A percentile compares a stretch with the other conserved stretches of the same genome.
Conservation (phyloP, 2,888 invertebrate species). For the Drosophila borborema region DNA sequence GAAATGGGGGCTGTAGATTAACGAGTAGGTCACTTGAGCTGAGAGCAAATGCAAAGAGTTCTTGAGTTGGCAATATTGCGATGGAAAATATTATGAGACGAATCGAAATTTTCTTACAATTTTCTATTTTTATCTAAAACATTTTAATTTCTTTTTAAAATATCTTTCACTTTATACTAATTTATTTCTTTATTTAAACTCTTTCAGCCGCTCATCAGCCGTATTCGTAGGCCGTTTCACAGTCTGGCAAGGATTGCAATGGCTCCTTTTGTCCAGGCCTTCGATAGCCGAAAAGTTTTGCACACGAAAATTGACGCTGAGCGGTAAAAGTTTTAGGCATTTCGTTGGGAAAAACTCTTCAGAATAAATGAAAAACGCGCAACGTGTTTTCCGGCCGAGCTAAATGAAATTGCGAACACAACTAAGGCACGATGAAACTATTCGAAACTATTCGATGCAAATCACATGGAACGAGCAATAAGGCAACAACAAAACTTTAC, state of each 20-base stretch:
- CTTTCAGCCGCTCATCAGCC: constrained; percentile 47
- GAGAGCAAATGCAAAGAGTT: background rate
- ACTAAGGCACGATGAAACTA: constrained; percentile 30
- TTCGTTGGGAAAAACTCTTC: constrained; percentile 49
- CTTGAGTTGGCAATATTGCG: background rate
- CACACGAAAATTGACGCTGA: constrained; percentile 37
- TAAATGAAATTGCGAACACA: constrained; percentile 25
- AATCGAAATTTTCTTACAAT: background rate
- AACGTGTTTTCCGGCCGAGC: constrained; percentile 22
- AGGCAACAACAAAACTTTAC: constrained; percentile 10
- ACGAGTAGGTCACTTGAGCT: background rate
- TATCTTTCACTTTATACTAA: background rate
- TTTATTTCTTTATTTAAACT: background rate
- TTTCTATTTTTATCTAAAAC: too few species aligned
- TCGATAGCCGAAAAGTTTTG: constrained; percentile 14
- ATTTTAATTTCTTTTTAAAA: background rate
- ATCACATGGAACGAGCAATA: constrained; percentile 2
- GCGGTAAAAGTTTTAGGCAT: constrained; percentile 59
- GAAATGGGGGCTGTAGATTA: background rate
- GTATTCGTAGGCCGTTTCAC: constrained; percentile 51
- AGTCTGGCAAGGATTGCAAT: constrained; percentile 11
- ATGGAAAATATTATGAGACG: background rate
- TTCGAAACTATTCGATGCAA: background rate
- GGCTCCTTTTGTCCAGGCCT: constrained; percentile 7
- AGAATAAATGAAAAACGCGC: constrained; percentile 13